Evolutionary conservation across 2,797 vertebrate species (phyloP).

Genomic region (Falco cherrug): DNA sequence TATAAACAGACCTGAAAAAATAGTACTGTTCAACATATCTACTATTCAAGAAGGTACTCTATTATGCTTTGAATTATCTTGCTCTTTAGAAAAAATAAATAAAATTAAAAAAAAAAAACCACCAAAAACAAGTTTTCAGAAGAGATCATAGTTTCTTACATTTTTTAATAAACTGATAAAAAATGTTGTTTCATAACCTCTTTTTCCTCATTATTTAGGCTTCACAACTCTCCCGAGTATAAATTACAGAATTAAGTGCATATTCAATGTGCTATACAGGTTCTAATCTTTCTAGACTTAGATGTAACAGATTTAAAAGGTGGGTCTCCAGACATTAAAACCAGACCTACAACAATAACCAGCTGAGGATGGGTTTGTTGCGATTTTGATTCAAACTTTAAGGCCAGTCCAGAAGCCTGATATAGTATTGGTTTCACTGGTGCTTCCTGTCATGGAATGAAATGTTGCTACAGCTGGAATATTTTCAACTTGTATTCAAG

Average conservation of each 20-base stretch:
- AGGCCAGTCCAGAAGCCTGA: background rate
- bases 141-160: background rate
- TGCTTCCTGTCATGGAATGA: background rate
- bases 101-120: no score
- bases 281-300: background rate
- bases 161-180: background rate
- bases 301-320: background rate
- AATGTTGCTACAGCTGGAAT: background rate
- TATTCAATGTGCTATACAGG: background rate
- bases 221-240: background rate
- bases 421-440: background rate
- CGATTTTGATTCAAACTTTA: background rate
- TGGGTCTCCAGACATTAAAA: background rate
- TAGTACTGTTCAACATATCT: background rate
- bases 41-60: background rate
- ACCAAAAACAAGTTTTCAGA: background rate
- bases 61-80: background rate
- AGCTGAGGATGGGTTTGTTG: background rate
- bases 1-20: background rate
- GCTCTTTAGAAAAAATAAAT: background rate
- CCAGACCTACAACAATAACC: background rate
- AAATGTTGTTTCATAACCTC: background rate
- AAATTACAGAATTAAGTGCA: background rate
- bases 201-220: background rate
- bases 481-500: background rate